Evolutionary conservation across 2,797 vertebrate genomes (phyloP), one percentile per base, ranked within the genome.

Genomic region (Acanthopagrus latus): DNA sequence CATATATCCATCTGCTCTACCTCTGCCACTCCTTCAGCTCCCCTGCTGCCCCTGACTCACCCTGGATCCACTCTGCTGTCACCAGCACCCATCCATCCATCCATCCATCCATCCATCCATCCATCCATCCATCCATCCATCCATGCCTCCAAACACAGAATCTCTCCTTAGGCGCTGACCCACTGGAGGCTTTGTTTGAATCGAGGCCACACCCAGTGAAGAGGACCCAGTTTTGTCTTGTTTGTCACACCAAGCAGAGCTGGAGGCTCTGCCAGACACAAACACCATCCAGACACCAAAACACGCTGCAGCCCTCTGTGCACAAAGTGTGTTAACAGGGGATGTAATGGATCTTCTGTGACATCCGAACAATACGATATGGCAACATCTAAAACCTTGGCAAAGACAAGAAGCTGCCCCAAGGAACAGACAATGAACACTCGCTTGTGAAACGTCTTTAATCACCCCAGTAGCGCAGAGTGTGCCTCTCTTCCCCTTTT

Each of bases 121-220:
- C 12, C 44, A 20, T 14, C 62, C 74, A 68, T 43, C 33, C 38
- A 46, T 16, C 68, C 78, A 84, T 62, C 69, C 75, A 77, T 75
- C 64, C 76, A 79, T 72, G 52, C 82, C 81, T 78, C 75, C 79
- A 63, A 71, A 59, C 71, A 76, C 82, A 88, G 78, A 86, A 71
- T 50, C 47, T 55, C 64, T 89, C 83, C 90, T 83, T 33, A 86
- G 89, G 85, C 87, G 12, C 51, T 91, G 87, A 91, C 90, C 90
- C 82, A 85, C 82, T 86, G 75, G 84, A 60, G 78, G 54, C 88
- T 90, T 91, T 94, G 89, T 91, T 46, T 74, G 70, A 88, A 91
- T 90, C 72, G 82, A 89, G 90, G 90, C 88, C 91, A 91, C 90
- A 87, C 92, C 89, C 89, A 64, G 67, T 48, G n/a, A 57, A 54